Evolutionary conservation across 2,888 invertebrate genomes (phyloP).

Genomic region (Venusia cambrica): DNA sequence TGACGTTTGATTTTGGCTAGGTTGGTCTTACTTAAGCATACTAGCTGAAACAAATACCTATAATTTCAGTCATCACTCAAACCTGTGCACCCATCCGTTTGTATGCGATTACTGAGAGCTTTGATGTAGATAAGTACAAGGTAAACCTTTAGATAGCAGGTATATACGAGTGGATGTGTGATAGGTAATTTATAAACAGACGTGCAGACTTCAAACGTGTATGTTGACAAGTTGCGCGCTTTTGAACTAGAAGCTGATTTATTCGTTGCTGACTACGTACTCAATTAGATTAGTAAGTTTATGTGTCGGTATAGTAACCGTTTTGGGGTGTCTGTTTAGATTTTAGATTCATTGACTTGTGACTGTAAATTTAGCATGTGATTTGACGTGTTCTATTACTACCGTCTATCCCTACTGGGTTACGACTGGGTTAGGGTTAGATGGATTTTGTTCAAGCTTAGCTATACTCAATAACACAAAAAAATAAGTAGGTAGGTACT

Average conservation of each 20-base stretch:
- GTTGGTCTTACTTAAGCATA: no score
- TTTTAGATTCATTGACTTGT: no score
- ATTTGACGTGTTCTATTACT: no score
- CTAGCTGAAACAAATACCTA: no score
- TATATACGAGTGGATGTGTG: neutral
- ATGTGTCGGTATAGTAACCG: constrained; percentile 1
- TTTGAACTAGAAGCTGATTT: constrained; percentile 19
- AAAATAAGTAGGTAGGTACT: no score
- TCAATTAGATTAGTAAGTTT: constrained; percentile 11
- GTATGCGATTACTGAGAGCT: constrained; percentile 1
- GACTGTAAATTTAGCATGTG: neutral
- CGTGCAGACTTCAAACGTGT: constrained; percentile 12
- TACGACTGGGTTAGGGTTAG: no score
- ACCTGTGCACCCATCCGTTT: neutral
- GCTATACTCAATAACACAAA: no score
- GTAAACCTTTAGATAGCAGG: no score
- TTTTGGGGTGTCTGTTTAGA: constrained; percentile 4
- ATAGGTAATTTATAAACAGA: constrained; percentile 13
- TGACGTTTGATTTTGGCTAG: no score
- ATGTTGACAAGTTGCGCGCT: constrained; percentile 8
- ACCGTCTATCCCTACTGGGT: no score
- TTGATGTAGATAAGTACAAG: constrained; percentile 7
- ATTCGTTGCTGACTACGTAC: constrained; percentile 11
- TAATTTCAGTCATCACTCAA: no score
- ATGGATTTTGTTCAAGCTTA: no score